Evolutionary conservation across 2,888 invertebrate species (phyloP).

Genomic region (Oconnorella tubifera): DNA sequence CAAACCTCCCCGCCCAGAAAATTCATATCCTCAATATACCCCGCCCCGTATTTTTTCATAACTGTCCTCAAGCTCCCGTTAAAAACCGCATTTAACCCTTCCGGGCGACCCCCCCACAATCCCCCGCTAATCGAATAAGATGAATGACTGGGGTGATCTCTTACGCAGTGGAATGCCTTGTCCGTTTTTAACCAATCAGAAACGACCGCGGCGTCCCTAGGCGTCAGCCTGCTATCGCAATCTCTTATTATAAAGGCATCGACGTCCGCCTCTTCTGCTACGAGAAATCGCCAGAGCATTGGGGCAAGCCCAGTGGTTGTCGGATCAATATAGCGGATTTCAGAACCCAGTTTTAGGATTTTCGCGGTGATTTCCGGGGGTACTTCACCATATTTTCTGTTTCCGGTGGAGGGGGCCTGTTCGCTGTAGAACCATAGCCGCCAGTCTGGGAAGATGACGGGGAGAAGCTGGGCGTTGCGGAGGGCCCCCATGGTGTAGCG

Average conservation of each 20-base stretch:
- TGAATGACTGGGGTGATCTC: conserved; percentile 22
- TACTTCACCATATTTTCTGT: neutral
- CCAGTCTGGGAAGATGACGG: conserved; percentile 18
- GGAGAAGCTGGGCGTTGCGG: conserved; percentile 19
- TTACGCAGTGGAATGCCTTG: conserved; percentile 20
- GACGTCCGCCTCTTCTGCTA: conserved; percentile 16
- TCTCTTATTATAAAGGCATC: conserved; percentile 17
- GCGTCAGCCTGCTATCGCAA: conserved; percentile 16
- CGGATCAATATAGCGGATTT: conserved; percentile 7
- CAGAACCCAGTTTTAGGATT: conserved; percentile 6
- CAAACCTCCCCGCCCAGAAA: conserved; percentile 1
- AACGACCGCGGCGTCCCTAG: conserved; percentile 16
- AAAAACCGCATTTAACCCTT: neutral
- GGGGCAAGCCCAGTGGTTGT: conserved; percentile 11
- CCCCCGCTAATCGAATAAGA: conserved; percentile 10
- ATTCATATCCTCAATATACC: conserved; percentile 15
- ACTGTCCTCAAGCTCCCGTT: neutral
- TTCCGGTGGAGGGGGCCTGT: neutral
- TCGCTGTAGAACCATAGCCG: conserved; percentile 13
- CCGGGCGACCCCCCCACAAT: conserved; percentile 17
- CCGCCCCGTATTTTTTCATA: conserved; percentile 4
- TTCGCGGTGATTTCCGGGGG: conserved; percentile 3
- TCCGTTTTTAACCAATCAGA: conserved; percentile 18
- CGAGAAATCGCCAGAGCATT: conserved; percentile 19
- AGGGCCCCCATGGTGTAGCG: conserved; percentile 14